These are phyloP conservation scores for Cinclus mexicanus DNA, from an alignment of 2,113 vertebrate species.

Conservation along the genomic window DNA sequence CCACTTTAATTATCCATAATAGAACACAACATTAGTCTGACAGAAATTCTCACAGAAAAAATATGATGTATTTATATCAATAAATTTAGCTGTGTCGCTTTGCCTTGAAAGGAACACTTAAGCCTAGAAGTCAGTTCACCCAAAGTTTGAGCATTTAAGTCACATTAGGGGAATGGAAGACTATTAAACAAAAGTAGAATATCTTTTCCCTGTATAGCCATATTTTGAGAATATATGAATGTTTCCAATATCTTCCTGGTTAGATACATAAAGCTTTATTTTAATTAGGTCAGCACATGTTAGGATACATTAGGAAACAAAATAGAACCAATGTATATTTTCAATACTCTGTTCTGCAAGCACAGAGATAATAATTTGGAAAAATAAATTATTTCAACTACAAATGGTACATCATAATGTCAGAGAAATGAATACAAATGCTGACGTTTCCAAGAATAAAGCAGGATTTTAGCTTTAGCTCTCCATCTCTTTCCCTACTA, in stretches of 20 bases:
- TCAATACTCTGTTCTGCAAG: neutral
- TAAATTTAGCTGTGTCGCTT: neutral
- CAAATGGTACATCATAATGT: neutral
- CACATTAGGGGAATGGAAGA: neutral
- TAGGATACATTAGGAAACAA: neutral
- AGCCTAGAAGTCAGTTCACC: neutral
- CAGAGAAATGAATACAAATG: constrained; percentile 16
- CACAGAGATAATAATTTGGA: neutral
- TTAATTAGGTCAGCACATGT: neutral
- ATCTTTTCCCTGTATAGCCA: neutral
- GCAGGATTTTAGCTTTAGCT: constrained; percentile 25
- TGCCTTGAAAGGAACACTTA: neutral
- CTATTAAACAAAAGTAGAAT: neutral
- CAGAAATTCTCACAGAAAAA: neutral
- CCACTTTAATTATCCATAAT: constrained; percentile 11
- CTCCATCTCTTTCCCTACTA: neutral
- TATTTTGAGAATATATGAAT: neutral
- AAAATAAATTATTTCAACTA: neutral
- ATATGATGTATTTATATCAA: neutral
- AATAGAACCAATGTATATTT: neutral
- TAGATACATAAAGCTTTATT: neutral
- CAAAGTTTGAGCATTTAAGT: neutral
- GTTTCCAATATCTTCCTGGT: neutral
- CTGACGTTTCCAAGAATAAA: neutral
- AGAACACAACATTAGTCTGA: neutral